Conservation (phyloP, 2,888 invertebrate genomes). For the Kryphioiulus occultus region DNA sequence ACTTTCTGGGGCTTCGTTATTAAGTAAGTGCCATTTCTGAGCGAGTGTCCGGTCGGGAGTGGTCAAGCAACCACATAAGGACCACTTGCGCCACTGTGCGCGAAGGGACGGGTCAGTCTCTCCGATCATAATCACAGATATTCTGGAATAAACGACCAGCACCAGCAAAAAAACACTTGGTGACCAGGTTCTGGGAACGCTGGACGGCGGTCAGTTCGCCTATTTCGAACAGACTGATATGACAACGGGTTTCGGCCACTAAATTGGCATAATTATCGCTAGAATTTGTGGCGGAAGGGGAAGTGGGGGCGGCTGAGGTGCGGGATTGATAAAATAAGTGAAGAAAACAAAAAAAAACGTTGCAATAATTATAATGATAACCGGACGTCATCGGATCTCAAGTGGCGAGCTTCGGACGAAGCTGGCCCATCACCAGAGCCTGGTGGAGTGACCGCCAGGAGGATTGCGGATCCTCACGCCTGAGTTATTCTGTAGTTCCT, state of each 20-base stretch:
- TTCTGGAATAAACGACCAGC: not conserved
- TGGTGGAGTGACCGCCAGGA: slow-evolving; percentile 49
- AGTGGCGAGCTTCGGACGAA: not conserved
- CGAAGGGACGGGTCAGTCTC: not conserved
- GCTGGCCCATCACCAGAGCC: slow-evolving; percentile 18
- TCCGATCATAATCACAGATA: slow-evolving; percentile 22
- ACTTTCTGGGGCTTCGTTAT: not conserved
- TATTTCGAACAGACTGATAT: not conserved
- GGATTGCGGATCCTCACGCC: slow-evolving; percentile 43
- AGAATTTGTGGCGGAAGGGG: not conserved
- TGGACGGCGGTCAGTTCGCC: not conserved
- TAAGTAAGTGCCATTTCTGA: not conserved
- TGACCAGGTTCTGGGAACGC: not conserved
- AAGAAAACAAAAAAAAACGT: not conserved
- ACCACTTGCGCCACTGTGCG: not conserved
- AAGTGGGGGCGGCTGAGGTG: not conserved
- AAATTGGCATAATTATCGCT: not conserved
- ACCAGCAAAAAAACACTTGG: slow-evolving; percentile 4
- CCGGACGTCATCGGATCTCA: not conserved
- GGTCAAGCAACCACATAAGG: not conserved
- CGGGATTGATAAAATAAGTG: not conserved
- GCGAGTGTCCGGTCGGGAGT: not conserved
- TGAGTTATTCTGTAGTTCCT: slow-evolving; percentile 16
- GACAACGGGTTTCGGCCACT: not conserved
- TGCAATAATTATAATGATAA: slow-evolving; percentile 8